Conservation (phyloP, 2,113 vertebrate species). For the Gavialis gangeticus region DNA sequence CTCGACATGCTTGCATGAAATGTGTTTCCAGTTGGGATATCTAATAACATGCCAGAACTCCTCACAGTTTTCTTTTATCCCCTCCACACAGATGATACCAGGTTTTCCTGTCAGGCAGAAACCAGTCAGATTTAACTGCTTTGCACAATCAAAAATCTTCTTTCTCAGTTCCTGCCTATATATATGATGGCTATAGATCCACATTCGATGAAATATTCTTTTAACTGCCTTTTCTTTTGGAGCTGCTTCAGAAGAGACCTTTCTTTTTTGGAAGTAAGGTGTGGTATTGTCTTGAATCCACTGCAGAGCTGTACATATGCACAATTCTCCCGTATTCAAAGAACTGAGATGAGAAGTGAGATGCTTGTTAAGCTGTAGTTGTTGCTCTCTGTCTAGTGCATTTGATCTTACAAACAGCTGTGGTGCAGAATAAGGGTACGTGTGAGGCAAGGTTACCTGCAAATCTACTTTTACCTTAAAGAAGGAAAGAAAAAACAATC, state of each 20-base stretch:
- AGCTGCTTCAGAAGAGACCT: background rate
- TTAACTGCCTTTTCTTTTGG: slow-evolving; percentile 8
- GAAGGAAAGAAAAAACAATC: background rate
- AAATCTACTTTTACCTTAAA: slow-evolving; percentile 80
- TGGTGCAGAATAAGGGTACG: slow-evolving; percentile 71
- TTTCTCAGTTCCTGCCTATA: slow-evolving; percentile 82
- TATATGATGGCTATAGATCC: slow-evolving; percentile 86
- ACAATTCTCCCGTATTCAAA: slow-evolving; percentile 75
- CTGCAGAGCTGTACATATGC: slow-evolving; percentile 76
- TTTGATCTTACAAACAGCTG: slow-evolving; percentile 79
- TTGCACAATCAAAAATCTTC: slow-evolving; percentile 82
- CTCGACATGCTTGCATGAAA: slow-evolving; percentile 83
- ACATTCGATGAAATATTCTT: slow-evolving; percentile 74
- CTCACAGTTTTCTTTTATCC: slow-evolving; percentile 76
- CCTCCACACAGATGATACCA: slow-evolving; percentile 84
- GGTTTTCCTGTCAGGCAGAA: slow-evolving; percentile 85
- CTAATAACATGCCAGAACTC: slow-evolving; percentile 83
- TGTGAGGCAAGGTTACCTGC: slow-evolving; percentile 79
- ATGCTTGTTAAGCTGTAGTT: slow-evolving; percentile 76
- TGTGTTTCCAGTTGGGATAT: slow-evolving; percentile 84
- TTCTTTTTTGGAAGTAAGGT: slow-evolving; percentile 60
- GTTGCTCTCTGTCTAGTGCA: slow-evolving; percentile 77
- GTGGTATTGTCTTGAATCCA: slow-evolving; percentile 81
- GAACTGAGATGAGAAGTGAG: slow-evolving; percentile 73
- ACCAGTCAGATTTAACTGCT: slow-evolving; percentile 80